Evolutionary conservation across 92 coral and sea anemone genomes (phyloP), one percentile per base, ranked within the genome.

Genomic region (Plumapathes pennacea): DNA sequence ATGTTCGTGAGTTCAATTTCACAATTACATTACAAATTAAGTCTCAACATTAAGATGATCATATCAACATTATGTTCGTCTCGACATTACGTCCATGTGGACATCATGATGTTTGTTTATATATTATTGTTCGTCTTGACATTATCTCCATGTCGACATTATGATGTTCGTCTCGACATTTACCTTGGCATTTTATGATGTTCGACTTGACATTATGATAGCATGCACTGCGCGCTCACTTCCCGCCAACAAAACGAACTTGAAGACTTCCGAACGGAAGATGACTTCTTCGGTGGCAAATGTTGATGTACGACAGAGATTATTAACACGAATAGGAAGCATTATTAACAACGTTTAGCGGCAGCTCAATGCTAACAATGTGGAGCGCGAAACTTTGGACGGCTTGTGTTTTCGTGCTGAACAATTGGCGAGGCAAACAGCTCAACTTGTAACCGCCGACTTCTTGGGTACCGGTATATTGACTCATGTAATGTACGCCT

Each of bases 161-260:
- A n/a, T n/a, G n/a, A n/a, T n/a, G n/a, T n/a, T n/a, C n/a, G n/a
- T n/a, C n/a, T n/a, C n/a, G n/a, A n/a, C n/a, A n/a, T n/a, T n/a
- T n/a, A n/a, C n/a, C n/a, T n/a, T n/a, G n/a, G n/a, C n/a, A n/a
- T n/a, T n/a, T n/a, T n/a, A n/a, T n/a, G n/a, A n/a, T n/a, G n/a
- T n/a, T 49, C 30, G 34, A 49, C 55, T 25, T 50, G 49, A 43
- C 49, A 43, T 50, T 48, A 50, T n/a, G 21, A 50, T n/a, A 27
- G 37, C 37, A 26, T 50, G 56, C 37, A 50, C 56, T 28, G 56
- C 37, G 56, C 10, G 18, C 56, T 26, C 8, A 26, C 19, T 50
- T 50, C 56, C 56, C 56, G 56, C 56, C 56, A 50, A 50, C 4
- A 50, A 10, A 38, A 50, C 27, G 27, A 33, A 50, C 56, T 21